Conservation (phyloP, 2,888 invertebrate species). For the Ashinkailepas kermadecensis region DNA sequence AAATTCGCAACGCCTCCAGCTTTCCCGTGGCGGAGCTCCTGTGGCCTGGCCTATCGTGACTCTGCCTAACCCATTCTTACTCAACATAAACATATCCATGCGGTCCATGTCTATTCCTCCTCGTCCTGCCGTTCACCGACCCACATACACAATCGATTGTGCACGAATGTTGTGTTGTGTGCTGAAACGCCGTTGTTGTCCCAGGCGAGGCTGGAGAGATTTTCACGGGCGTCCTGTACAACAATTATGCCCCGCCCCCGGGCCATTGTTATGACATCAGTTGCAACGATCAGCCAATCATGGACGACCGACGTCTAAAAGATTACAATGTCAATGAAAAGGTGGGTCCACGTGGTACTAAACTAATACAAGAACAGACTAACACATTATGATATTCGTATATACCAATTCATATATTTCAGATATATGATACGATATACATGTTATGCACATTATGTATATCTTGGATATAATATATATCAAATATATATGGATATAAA, state of each 20-base stretch:
- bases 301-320: slow-evolving; percentile 69
- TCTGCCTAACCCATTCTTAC: too few species aligned
- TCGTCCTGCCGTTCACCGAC: neutral
- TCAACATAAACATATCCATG: too few species aligned
- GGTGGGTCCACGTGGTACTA: slow-evolving; percentile 45
- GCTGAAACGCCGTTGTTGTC: slow-evolving; percentile 18
- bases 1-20: neutral
- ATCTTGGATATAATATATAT: too few species aligned
- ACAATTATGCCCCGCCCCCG: slow-evolving; percentile 72
- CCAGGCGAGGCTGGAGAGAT: slow-evolving; percentile 53
- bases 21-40: neutral
- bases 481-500: too few species aligned
- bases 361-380: too few species aligned
- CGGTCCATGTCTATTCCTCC: neutral
- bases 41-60: too few species aligned
- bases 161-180: too few species aligned
- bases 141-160: too few species aligned
- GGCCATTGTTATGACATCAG: slow-evolving; percentile 90
- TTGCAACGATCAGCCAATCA: slow-evolving; percentile 75
- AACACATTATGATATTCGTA: too few species aligned
- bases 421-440: too few species aligned
- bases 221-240: slow-evolving; percentile 75
- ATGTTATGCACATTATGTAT: too few species aligned
- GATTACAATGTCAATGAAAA: slow-evolving; percentile 71
- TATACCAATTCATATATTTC: too few species aligned